phyloP scores from a whole-genome alignment of 2,113 vertebrate genomes.

The Casuarius casuarius region DNA sequence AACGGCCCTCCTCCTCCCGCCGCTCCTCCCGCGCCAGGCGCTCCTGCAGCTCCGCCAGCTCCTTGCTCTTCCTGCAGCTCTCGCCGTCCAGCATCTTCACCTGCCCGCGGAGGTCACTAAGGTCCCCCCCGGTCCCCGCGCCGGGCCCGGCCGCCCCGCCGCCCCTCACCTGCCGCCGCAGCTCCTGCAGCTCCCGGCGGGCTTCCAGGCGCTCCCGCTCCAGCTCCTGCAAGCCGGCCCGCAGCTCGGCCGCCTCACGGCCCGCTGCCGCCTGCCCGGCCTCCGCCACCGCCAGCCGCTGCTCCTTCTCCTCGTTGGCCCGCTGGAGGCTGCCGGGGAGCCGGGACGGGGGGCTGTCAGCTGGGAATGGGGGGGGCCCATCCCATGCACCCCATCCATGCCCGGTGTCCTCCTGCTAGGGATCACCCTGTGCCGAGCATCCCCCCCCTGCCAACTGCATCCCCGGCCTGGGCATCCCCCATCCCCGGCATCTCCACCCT shows the following conservation, averaged over 20 bases:
- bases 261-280: constrained; percentile 80
- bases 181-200: constrained; percentile 91
- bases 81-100: constrained; percentile 89
- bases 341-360: neutral
- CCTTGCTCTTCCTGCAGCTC: constrained; percentile 83
- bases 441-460: too few species aligned
- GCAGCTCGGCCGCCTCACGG: constrained; percentile 86
- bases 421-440: too few species aligned
- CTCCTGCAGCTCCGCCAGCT: constrained; percentile 86
- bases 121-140: too few species aligned
- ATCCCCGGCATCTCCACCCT: neutral
- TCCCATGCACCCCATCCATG: neutral
- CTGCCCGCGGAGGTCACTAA: constrained; percentile 54
- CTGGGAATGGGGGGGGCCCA: neutral
- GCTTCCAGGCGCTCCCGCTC: constrained; percentile 89
- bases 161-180: constrained; percentile 83
- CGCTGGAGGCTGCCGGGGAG: constrained; percentile 81
- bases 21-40: constrained; percentile 86
- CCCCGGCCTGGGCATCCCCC: neutral
- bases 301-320: constrained; percentile 89
- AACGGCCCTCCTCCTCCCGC: constrained; percentile 84
- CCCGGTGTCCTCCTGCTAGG: neutral
- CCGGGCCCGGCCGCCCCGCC: too few species aligned
- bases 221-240: constrained; percentile 86
- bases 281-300: constrained; percentile 83